These are phyloP conservation scores for Emydura subglobosa DNA, from an alignment of 2,113 vertebrate genomes.

Conservation along the genomic window DNA sequence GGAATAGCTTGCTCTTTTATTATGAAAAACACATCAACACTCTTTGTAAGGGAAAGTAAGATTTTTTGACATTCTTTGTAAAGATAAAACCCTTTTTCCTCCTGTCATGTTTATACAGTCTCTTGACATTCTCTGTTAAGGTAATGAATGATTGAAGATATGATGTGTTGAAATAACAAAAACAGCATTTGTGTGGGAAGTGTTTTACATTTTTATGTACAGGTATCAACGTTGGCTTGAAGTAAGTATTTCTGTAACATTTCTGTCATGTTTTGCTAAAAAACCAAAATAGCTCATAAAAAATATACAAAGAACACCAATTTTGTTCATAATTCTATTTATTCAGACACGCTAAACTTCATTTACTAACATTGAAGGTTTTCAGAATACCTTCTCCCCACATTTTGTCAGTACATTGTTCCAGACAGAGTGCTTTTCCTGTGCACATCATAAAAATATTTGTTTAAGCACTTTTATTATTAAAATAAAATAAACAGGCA, in stretches of 20 bases:
- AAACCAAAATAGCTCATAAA: not conserved
- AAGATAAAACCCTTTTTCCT: not conserved
- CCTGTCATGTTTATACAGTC: not conserved
- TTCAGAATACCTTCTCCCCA: not conserved
- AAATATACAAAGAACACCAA: not conserved
- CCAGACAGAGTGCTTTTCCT: not conserved
- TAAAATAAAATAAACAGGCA: not conserved
- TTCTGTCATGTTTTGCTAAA: not conserved
- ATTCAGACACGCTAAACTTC: not conserved
- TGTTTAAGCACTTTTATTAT: not conserved
- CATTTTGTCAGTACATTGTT: rapidly evolving
- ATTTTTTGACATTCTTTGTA: not conserved
- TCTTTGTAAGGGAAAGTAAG: not conserved
- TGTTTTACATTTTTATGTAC: not conserved
- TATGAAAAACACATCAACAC: not conserved
- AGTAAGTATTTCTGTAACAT: not conserved
- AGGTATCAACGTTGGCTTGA: not conserved
- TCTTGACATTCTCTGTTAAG: not conserved
- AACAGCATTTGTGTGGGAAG: not conserved
- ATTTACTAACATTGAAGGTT: not conserved
- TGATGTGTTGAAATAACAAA: not conserved
- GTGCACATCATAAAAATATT: rapidly evolving
- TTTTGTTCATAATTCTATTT: not conserved
- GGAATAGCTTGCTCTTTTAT: not conserved
- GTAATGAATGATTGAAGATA: not conserved